These are phyloP conservation scores for Sternarchorhynchus goeldii DNA, from an alignment of 2,797 vertebrate genomes.

Conservation along the genomic window DNA sequence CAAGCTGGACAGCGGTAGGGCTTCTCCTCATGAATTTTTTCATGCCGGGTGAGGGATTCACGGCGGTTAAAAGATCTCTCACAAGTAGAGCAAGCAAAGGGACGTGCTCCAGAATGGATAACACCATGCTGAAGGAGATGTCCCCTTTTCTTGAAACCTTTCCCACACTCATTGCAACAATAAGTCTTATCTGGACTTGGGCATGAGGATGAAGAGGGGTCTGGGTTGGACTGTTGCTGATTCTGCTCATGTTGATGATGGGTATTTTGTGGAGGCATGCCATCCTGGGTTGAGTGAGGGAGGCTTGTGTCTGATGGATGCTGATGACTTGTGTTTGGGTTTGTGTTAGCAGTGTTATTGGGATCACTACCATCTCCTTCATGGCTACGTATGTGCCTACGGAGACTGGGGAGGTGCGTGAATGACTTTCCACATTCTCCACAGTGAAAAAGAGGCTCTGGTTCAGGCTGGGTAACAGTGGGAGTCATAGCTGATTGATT, in stretches of 20 bases:
- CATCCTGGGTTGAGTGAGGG: constrained; percentile 64
- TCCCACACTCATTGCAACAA: constrained; percentile 88
- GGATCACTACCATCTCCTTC: constrained; percentile 69
- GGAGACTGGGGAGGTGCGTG: constrained; percentile 91
- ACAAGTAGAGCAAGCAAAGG: constrained; percentile 85
- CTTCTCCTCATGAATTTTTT: constrained; percentile 90
- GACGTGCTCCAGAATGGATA: constrained; percentile 88
- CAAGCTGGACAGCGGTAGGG: constrained; percentile 89
- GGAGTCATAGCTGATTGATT: constrained; percentile 64
- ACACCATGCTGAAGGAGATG: constrained; percentile 92
- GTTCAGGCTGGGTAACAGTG: constrained; percentile 70
- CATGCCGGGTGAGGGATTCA: constrained; percentile 90
- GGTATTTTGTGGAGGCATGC: constrained; percentile 51
- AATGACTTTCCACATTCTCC: constrained; percentile 90
- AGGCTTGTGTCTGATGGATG: constrained; percentile 58
- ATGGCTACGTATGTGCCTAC: constrained; percentile 89
- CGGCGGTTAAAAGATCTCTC: constrained; percentile 91
- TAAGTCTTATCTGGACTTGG: constrained; percentile 82
- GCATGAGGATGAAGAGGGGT: constrained; percentile 65
- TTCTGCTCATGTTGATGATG: constrained; percentile 56
- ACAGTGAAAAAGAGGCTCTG: constrained; percentile 86
- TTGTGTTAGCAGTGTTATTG: constrained; percentile 68
- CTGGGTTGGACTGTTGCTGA: constrained; percentile 58
- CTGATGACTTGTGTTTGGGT: constrained; percentile 63
- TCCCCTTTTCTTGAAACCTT: constrained; percentile 89